Conservation (phyloP, 1,140 invertebrate species). For the Colletes gigas region DNA sequence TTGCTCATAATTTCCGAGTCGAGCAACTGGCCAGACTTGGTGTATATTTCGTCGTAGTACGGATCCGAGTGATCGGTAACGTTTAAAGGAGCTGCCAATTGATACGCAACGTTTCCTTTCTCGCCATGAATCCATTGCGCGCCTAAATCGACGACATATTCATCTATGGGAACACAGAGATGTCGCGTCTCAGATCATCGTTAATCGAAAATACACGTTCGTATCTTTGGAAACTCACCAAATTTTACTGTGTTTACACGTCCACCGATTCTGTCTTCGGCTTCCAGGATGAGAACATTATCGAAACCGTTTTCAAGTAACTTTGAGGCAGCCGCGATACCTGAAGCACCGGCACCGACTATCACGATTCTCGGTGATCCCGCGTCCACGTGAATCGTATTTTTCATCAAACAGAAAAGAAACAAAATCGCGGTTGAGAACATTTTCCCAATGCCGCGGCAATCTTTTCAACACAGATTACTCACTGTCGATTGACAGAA, state of each 20-base stretch:
- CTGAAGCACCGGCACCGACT: slow-evolving; percentile 83
- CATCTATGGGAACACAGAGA: slow-evolving; percentile 62
- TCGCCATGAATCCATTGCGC: slow-evolving; percentile 93
- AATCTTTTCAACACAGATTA: neutral
- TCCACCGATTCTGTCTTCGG: slow-evolving; percentile 87
- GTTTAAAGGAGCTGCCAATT: slow-evolving; percentile 81
- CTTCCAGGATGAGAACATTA: slow-evolving; percentile 85
- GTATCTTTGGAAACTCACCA: slow-evolving; percentile 67
- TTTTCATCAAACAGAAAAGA: neutral
- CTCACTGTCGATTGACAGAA: slow-evolving; percentile 24
- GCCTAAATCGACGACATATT: slow-evolving; percentile 88
- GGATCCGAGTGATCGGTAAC: slow-evolving; percentile 33
- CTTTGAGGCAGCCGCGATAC: slow-evolving; percentile 82
- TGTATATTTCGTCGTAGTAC: neutral
- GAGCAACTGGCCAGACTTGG: slow-evolving; percentile 35
- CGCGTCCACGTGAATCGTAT: neutral
- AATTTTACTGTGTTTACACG: slow-evolving; percentile 84
- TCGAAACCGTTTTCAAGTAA: slow-evolving; percentile 81
- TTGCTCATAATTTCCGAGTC: slow-evolving; percentile 61
- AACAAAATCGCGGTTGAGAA: slow-evolving; percentile 1
- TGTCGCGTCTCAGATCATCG: too few relatives aligned
- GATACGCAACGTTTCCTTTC: slow-evolving; percentile 85
- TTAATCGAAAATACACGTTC: too few relatives aligned
- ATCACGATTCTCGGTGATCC: slow-evolving; percentile 77
- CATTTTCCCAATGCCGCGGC: neutral